Evolutionary conservation across 2,797 vertebrate species (phyloP), one percentile per base, ranked within the genome.

Genomic region (Champsocephalus gunnari): DNA sequence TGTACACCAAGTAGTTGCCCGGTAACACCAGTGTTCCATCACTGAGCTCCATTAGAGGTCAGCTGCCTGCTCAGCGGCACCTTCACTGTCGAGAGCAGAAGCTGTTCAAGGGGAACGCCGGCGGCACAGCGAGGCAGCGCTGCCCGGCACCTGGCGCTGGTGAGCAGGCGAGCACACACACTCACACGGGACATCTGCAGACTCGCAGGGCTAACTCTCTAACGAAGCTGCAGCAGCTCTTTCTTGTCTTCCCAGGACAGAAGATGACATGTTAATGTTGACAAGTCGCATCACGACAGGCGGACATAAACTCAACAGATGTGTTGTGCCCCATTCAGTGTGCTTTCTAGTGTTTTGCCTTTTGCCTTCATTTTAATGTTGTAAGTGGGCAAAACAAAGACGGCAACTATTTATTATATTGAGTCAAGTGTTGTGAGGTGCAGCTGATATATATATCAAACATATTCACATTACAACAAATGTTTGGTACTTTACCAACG

Each of bases 121-220:
- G 61, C 13, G 44, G 67, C 54, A 56, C 53, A 51, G 71, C 68
- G 0, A 57, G 56, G 73, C 44, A 24, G 70, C 62, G 76, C 61
- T 6, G 47, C 19, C n/a, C 11, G 72, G 78, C 24, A 77, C 75
- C 85, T 81, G 85, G 79, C 66, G 81, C 85, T 0, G 48, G 61
- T 10, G 44, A 82, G 44, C 43, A 49, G 70, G 51, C 5, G 3
- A 54, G 67, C 62, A 56, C 73, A 73, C 79, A 77, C 32, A 88
- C 86, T 69, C 66, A 64, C 58, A 58, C 49, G 12, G 19, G 72
- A 66, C 80, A 67, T 80, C 60, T 83, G 72, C 45, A 63, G 50
- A 4, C 19, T 70, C 0, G 13, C 47, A 49, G 41, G 11, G 12
- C 24, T 41, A 64, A 63, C 9, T 65, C 19, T 1, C 34, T 24